These are phyloP conservation scores for Temnothorax nylanderi DNA, from an alignment of 1,140 invertebrate species.

Conservation along the genomic window DNA sequence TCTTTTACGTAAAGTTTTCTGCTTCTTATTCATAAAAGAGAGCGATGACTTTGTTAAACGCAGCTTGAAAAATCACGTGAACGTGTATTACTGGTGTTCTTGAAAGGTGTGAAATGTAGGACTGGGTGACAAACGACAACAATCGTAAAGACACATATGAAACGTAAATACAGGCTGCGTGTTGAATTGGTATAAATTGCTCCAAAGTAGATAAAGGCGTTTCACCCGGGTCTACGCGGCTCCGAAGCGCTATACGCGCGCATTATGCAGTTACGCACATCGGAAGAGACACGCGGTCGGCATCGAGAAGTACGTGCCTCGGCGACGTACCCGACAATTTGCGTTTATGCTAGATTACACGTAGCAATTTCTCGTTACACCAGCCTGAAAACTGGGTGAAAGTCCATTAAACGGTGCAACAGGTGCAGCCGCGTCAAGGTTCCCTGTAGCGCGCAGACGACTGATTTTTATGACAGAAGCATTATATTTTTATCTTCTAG, in stretches of 20 bases:
- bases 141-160: conserved; percentile 28
- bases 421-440: conserved; percentile 48
- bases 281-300: conserved; percentile 24
- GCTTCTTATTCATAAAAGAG: background rate
- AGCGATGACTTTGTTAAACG: background rate
- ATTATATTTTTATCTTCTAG: conserved; percentile 27
- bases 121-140: conserved; percentile 14
- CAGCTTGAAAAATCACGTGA: background rate
- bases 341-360: conserved; percentile 59
- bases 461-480: conserved; percentile 22
- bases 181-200: conserved; percentile 52
- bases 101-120: background rate
- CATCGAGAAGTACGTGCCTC: conserved; percentile 9
- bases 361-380: conserved; percentile 50
- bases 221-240: conserved; percentile 25
- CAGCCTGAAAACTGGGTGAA: conserved; percentile 54
- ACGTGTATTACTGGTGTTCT: background rate
- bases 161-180: conserved; percentile 56
- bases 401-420: conserved; percentile 54
- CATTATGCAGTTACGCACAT: conserved; percentile 31
- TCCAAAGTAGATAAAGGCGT: conserved; percentile 39
- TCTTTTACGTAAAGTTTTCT: background rate
- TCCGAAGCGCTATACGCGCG: conserved; percentile 25
- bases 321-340: conserved; percentile 55
- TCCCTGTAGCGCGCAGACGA: conserved; percentile 25